A percentile compares a stretch with the other conserved stretches of the same genome.
Conservation (phyloP, 2,113 vertebrate species). For the Procavia capensis region DNA sequence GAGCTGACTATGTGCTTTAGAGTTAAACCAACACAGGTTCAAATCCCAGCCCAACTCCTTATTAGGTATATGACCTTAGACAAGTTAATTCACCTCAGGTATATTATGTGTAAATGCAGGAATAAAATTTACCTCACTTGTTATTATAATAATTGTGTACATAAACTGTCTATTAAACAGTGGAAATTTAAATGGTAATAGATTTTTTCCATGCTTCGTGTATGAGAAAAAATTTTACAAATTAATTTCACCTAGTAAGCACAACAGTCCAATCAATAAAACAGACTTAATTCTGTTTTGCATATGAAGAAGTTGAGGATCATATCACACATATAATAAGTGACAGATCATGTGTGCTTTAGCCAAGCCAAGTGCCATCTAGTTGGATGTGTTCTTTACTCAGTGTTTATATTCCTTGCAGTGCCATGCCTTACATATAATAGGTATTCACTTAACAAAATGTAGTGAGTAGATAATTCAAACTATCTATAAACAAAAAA, state of each 20-base stretch:
- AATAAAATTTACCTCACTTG: not conserved
- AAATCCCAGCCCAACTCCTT: not conserved
- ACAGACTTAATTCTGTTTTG: not conserved
- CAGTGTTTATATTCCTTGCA: not conserved
- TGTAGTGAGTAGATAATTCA: not conserved
- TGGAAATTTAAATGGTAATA: not conserved
- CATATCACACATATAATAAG: not conserved
- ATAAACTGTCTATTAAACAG: not conserved
- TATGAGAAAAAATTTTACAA: slow-evolving; percentile 18
- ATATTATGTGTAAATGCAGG: not conserved
- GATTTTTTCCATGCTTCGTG: not conserved
- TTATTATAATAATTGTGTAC: not conserved
- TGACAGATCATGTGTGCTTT: not conserved
- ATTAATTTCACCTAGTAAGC: not conserved
- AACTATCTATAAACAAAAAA: slow-evolving; percentile 4
- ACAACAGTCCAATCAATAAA: not conserved
- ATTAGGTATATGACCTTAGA: not conserved
- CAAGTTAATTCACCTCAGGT: not conserved
- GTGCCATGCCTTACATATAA: not conserved
- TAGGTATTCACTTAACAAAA: not conserved
- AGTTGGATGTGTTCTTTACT: not conserved
- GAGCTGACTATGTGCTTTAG: not conserved
- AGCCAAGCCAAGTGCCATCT: no score
- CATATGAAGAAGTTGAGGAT: not conserved
- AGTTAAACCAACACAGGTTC: not conserved